Conservation (phyloP, 2,113 vertebrate genomes). For the Phocoena sinus region DNA sequence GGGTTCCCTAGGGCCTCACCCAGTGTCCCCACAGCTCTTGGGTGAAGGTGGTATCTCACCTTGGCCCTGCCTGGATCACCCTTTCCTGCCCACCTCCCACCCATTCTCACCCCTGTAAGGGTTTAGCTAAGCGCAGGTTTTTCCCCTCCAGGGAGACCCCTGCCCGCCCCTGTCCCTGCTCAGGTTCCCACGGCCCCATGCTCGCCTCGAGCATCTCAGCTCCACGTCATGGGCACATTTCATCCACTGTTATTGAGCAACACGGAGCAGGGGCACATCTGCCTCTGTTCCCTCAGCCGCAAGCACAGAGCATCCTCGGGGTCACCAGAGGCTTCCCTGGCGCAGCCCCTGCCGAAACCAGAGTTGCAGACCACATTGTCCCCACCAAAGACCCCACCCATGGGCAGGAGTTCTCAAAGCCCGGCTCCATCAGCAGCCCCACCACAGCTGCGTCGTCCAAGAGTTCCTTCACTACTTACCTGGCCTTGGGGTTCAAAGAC, state of each 20-base stretch:
- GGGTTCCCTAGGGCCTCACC: too few relatives aligned
- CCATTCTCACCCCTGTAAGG: background rate
- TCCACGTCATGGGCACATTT: rapidly evolving
- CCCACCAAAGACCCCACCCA: rapidly evolving
- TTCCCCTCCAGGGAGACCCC: background rate
- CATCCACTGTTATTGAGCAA: background rate
- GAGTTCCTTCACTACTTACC: background rate
- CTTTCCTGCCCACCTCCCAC: too few relatives aligned
- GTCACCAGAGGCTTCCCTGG: background rate
- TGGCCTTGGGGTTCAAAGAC: background rate
- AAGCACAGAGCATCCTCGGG: background rate
- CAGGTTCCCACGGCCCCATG: background rate
- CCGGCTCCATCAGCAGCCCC: background rate
- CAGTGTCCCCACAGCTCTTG: rapidly evolving
- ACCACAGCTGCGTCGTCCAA: background rate
- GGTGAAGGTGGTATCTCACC: background rate
- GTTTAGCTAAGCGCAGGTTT: background rate
- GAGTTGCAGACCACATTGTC: rapidly evolving
- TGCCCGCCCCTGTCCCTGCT: too few relatives aligned
- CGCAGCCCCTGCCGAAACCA: background rate
- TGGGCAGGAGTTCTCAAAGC: background rate
- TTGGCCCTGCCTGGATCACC: background rate
- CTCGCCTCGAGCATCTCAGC: rapidly evolving
- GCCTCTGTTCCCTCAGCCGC: too few relatives aligned
- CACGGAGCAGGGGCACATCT: rapidly evolving